Evolutionary conservation across 2,888 invertebrate genomes (phyloP).

Genomic region (Schizaphis graminum): DNA sequence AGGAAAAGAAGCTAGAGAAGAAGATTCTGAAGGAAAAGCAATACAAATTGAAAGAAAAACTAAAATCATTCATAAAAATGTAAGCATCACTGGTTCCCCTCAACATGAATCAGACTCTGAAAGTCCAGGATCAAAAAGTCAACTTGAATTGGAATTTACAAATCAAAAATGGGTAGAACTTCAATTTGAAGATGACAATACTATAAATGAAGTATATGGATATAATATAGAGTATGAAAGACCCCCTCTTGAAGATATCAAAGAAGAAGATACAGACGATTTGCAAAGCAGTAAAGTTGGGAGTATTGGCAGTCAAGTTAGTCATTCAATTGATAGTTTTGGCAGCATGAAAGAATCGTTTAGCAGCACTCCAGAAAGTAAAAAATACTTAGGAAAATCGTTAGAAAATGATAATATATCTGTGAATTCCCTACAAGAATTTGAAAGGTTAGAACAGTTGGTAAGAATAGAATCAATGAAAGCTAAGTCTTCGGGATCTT

Average conservation of each 20-base stretch:
- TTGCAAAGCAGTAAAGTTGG: conserved; percentile 81
- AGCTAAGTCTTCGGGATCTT: conserved; percentile 81
- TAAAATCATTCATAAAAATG: conserved; percentile 79
- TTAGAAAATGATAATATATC: conserved; percentile 94
- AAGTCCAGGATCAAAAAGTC: conserved; percentile 69
- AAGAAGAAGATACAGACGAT: conserved; percentile 92
- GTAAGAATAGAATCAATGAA: conserved; percentile 81
- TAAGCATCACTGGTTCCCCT: conserved; percentile 70
- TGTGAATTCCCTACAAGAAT: conserved; percentile 92
- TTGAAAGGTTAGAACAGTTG: conserved; percentile 90
- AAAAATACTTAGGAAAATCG: conserved; percentile 83
- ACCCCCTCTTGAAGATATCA: conserved; percentile 89
- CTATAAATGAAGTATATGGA: conserved; percentile 76
- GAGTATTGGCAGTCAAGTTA: conserved; percentile 82
- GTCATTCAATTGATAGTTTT: conserved; percentile 82
- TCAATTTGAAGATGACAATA: conserved; percentile 83
- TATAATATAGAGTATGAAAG: conserved; percentile 86
- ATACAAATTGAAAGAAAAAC: conserved; percentile 78
- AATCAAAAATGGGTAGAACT: conserved; percentile 92
- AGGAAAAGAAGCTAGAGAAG: conserved; percentile 87
- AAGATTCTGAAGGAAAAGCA: conserved; percentile 86
- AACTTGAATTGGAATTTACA: conserved; percentile 74
- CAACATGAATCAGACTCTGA: conserved; percentile 70
- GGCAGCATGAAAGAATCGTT: conserved; percentile 87
- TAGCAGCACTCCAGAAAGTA: conserved; percentile 92